These are phyloP conservation scores for Sialia sialis DNA, from an alignment of 2,113 vertebrate genomes.

Conservation along the genomic window DNA sequence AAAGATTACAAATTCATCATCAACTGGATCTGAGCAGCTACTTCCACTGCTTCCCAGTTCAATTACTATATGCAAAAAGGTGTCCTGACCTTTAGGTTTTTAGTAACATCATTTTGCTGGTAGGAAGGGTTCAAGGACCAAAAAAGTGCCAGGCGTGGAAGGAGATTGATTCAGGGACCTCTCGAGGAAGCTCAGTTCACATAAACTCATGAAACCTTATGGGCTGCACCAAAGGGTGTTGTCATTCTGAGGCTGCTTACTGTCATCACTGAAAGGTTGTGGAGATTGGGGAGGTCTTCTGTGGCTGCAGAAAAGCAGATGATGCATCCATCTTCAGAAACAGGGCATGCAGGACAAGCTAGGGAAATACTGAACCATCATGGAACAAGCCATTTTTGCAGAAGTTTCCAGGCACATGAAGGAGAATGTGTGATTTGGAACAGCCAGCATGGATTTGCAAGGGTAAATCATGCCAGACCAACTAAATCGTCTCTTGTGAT, in stretches of 20 bases:
- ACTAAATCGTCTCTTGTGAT: not conserved
- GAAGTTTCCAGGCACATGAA: not conserved
- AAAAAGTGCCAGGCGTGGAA: not conserved
- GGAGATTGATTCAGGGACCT: not conserved
- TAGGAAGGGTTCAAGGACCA: not conserved
- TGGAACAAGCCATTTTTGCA: not conserved
- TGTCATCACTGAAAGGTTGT: not conserved
- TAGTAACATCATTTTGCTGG: not conserved
- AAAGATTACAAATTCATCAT: not conserved
- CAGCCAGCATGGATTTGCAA: not conserved
- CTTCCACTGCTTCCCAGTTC: not conserved
- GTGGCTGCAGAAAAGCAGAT: not conserved
- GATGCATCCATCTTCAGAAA: not conserved
- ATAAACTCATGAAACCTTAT: not conserved
- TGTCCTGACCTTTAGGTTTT: not conserved
- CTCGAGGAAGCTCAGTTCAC: not conserved
- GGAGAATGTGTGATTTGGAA: not conserved
- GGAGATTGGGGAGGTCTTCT: not conserved
- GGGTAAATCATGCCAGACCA: not conserved
- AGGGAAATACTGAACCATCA: not conserved
- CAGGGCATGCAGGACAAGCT: not conserved
- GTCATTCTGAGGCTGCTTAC: not conserved
- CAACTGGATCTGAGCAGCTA: not conserved
- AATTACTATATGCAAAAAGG: not conserved
- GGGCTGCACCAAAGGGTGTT: not conserved